Base-by-base conservation (phyloP, 2,888 invertebrate genomes). In the Margaritifera margaritifera region DNA sequence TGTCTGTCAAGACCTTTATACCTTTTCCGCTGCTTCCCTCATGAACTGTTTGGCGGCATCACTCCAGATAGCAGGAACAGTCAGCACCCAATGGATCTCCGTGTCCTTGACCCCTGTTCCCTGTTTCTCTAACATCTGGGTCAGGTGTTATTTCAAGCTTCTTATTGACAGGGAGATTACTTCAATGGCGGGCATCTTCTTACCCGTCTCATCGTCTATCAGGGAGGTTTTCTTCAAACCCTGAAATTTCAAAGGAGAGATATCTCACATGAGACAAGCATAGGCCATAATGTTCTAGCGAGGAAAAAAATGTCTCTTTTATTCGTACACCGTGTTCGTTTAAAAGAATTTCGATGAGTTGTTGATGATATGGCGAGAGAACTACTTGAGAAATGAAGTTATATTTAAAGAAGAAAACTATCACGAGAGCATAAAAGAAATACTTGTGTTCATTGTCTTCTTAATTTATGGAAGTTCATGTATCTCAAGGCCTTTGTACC, bases 41-140 rank as follows among this genome's bases (percentile, higher is more conserved):
- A 67, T 67, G 24, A 67, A 67, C 25, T 62, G 67, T 25, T 67
- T 67, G 19, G 76, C 74, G 22, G 72, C 67, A 20, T 78, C 78
- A 20, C 71, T 71, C 78, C 78, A 78, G 6, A 78, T 78, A 19
- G 78, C 78, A 4, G 78, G 78, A 6, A 78, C 78, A 6, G 78
- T 76, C 6, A 78, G 64, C 15, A 78, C 78, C 69, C 69, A 78
- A 42, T 76, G 56, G 20, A 78, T 73, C 31, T 78, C 78, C 24
- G 61, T 62, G 5, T 66, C 68, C 0, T 58, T 55, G 4, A 58
- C 19, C 3, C 68, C 63, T 1, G 65, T 66, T 11, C 56, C 60
- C 25, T 55, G 54, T 31, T 68, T 72, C 24, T 74, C 69, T 50
- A 78, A 55, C n/a, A 74, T 66, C 50, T 60, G 61, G 2, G 69